Base-by-base conservation (phyloP, 2,113 vertebrate species). In the Eleginops maclovinus region DNA sequence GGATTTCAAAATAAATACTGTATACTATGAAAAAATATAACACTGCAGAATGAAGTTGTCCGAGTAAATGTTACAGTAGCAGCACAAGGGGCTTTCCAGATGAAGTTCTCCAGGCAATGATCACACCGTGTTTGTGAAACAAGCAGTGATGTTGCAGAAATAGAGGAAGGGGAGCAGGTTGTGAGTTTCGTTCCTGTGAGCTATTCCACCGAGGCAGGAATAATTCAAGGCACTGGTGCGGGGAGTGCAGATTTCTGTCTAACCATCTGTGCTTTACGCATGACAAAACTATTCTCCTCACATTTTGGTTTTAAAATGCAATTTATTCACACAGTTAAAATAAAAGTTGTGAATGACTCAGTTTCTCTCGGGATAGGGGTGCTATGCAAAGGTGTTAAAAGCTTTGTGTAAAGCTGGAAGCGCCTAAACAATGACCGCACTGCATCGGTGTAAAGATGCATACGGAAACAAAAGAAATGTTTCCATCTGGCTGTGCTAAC, bases 221-320 rank as follows among this genome's bases (percentile, higher is more conserved):
- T 91, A 88, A 92, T 86, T 83, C 67, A 77, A 84, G 64, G 55
- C 85, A 85, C 43, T 77, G 74, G 69, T 81, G 85, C 85, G 88
- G 62, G 75, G 22, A 79, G 71, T 83, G 56, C 70, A 74, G 64
- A 83, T 79, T 77, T 81, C 77, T 78, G 51, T 74, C 71, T 59
- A 88, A 55, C 87, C 90, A 90, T 93, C 88, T 92, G 88, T 81
- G 67, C 72, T 40, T 60, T 77, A 77, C 47, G 4, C 72, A 72
- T 55, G 44, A 67, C 66, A 46, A 88, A 50, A 44, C 59, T 31
- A 64, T 77, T 74, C 26, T 72, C 26, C 9, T 66, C 40, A 11
- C 46, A 10, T 70, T 77, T 36, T 50, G 40, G 24, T 26, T 46
- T 87, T 60, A 66, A 4, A 26, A 8, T 28, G 17, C 13, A 47